phyloP scores from a whole-genome alignment of 2,797 vertebrate species.

The Cirrhinus molitorella region DNA sequence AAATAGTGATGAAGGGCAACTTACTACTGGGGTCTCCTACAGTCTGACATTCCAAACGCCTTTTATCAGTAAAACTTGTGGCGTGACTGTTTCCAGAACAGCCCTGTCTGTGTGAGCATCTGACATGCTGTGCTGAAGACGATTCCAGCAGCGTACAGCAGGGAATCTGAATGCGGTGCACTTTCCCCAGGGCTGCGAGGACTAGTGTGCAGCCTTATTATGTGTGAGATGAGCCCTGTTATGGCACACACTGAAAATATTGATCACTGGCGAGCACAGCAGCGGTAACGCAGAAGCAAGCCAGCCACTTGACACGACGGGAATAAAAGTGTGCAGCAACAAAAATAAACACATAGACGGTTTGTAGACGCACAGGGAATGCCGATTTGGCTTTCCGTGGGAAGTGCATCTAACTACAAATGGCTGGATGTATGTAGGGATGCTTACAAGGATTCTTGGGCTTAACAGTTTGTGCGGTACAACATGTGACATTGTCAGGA shows the following conservation, averaged over 20 bases:
- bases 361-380: not conserved
- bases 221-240: constrained; percentile 57
- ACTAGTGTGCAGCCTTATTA: constrained; percentile 39
- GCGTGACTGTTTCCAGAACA: constrained; percentile 38
- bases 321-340: constrained; percentile 3
- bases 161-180: constrained; percentile 42
- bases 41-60: constrained; percentile 2
- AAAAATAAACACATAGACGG: constrained; percentile 34
- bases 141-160: constrained; percentile 3
- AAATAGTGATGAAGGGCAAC: constrained; percentile 7
- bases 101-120: constrained; percentile 18
- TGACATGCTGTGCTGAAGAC: constrained; percentile 42
- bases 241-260: constrained; percentile 51
- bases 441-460: not conserved
- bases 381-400: constrained; percentile 13
- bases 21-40: not conserved
- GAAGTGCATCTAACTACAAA: not conserved
- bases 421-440: not conserved
- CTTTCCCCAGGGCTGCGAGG: constrained; percentile 17
- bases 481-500: not conserved
- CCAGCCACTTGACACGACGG: constrained; percentile 18
- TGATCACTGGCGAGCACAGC: constrained; percentile 43
- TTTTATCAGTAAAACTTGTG: constrained; percentile 37
- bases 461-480: not conserved
- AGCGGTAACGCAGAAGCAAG: constrained; percentile 3